A percentile compares a stretch with the other conserved stretches of the same genome.
Conservation (phyloP, 1,140 invertebrate genomes). For the Oppia nitens region DNA sequence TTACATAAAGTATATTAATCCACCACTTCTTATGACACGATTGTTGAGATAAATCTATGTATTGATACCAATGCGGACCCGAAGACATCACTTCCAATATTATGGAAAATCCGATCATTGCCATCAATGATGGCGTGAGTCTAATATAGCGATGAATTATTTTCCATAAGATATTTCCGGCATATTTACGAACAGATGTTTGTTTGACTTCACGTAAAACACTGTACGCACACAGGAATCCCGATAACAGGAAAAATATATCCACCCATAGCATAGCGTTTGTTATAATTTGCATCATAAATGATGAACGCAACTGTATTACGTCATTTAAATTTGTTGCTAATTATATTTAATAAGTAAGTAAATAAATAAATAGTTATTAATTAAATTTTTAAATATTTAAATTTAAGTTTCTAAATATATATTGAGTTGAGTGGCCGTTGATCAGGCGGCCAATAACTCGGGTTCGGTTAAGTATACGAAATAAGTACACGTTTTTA, state of each 20-base stretch:
- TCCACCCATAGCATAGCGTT: constrained; percentile 10
- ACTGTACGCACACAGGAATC: constrained; percentile 4
- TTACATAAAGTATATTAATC: constrained; percentile 17
- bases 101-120: constrained; percentile 9
- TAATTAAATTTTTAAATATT: no score
- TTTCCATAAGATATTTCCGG: not conserved
- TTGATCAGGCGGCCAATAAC: no score
- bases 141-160: constrained; percentile 12
- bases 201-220: not conserved
- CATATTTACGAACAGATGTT: not conserved
- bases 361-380: no score
- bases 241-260: constrained; percentile 7
- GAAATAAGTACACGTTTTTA: no score
- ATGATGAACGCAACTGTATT: no score
- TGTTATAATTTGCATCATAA: not conserved
- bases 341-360: no score
- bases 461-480: no score
- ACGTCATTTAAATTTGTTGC: no score
- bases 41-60: constrained; percentile 8
- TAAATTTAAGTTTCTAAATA: no score
- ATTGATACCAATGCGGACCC: constrained; percentile 17
- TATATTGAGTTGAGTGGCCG: no score
- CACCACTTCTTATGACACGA: constrained; percentile 18
- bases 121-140: constrained; percentile 16
- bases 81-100: constrained; percentile 15